Evolutionary conservation across 2,797 vertebrate genomes (phyloP).

Genomic region (Pseudochirops corinnae): DNA sequence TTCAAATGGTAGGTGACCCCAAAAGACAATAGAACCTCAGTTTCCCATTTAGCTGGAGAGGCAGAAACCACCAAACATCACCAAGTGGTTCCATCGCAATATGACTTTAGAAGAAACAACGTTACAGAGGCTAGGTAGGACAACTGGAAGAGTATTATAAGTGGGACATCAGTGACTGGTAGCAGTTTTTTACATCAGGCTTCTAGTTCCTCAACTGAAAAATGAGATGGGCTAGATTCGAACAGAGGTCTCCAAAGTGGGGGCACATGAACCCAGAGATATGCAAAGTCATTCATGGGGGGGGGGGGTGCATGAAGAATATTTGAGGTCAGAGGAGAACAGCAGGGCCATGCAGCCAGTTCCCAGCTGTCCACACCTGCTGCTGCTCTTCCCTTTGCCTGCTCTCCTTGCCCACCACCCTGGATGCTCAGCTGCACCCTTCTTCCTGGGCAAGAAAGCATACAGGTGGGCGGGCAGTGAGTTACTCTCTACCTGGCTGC

Average conservation of each 20-base stretch:
- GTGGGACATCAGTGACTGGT: neutral
- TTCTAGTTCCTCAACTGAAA: neutral
- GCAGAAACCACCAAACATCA: neutral
- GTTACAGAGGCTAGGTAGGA: neutral
- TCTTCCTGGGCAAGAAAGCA: neutral
- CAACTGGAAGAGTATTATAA: neutral
- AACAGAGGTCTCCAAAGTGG: neutral
- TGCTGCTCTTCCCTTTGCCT: neutral
- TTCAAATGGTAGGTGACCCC: neutral
- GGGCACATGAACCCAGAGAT: neutral
- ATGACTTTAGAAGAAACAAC: neutral
- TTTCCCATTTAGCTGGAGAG: neutral
- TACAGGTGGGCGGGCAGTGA: neutral
- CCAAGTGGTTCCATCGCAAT: neutral
- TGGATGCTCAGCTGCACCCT: neutral
- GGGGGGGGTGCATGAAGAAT: neutral
- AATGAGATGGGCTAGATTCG: neutral
- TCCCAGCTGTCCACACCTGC: neutral
- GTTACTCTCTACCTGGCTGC: neutral
- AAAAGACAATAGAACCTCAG: neutral
- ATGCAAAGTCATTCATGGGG: neutral
- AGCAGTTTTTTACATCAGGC: neutral
- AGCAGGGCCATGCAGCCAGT: neutral
- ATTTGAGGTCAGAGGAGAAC: neutral
- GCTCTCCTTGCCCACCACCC: neutral